A percentile compares a stretch with the other conserved stretches of the same genome.
phyloP scores from a whole-genome alignment of 2,888 invertebrate genomes.

The Sepioteuthis lessoniana region DNA sequence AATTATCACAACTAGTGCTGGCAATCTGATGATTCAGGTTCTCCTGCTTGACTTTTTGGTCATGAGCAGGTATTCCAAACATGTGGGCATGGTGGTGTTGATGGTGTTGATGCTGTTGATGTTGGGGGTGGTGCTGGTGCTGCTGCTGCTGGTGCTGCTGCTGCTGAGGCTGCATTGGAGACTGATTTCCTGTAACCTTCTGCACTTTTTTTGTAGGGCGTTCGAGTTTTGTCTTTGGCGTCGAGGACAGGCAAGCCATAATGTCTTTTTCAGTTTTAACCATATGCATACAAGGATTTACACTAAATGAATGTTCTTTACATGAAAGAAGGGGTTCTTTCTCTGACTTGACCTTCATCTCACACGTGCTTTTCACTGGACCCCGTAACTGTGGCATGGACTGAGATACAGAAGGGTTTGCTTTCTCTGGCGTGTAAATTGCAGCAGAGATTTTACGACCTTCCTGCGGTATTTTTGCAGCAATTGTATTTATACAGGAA shows the following conservation, averaged over 20 bases:
- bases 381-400: not conserved
- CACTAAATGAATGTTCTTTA: not conserved
- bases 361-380: not conserved
- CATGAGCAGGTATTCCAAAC: not conserved
- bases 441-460: conserved; percentile 38
- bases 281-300: conserved; percentile 24
- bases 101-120: too few species aligned
- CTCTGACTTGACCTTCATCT: conserved; percentile 35
- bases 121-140: not conserved
- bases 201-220: conserved; percentile 1
- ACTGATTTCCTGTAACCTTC: conserved; percentile 25
- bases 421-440: conserved; percentile 47
- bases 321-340: not conserved
- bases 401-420: not conserved
- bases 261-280: conserved; percentile 42
- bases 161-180: not conserved
- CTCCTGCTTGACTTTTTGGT: not conserved
- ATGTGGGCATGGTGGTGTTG: not conserved
- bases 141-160: not conserved
- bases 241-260: not conserved
- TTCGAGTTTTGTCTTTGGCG: conserved; percentile 37
- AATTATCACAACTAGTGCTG: not conserved
- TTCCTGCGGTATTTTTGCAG: not conserved
- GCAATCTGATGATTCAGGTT: not conserved
- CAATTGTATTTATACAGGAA: conserved; percentile 36